Evolutionary conservation across 2,888 invertebrate species (phyloP).

Genomic region (Rhagonycha lutea): DNA sequence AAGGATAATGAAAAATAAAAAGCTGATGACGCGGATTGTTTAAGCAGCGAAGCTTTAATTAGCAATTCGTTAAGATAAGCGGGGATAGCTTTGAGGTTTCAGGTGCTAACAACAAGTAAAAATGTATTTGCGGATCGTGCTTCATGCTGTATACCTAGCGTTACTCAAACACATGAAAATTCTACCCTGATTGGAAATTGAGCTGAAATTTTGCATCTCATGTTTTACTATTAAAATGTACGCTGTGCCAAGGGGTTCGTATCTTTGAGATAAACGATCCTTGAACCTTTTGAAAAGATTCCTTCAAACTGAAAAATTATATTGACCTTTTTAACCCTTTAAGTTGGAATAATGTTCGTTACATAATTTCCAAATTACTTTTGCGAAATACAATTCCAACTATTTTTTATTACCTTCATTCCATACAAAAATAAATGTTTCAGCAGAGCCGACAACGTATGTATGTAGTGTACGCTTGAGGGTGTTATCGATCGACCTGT

Average conservation of each 20-base stretch:
- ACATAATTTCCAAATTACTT: not conserved
- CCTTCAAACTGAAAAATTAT: not conserved
- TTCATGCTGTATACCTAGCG: not conserved
- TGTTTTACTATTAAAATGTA: not conserved
- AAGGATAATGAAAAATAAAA: not conserved
- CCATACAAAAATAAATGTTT: not conserved
- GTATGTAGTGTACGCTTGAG: conserved; percentile 4
- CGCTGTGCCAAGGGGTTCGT: not conserved
- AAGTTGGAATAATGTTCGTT: not conserved
- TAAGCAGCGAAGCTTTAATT: not conserved
- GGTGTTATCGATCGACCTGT: conserved; percentile 21
- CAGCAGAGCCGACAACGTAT: conserved; percentile 1
- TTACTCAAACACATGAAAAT: not conserved
- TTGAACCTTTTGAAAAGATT: not conserved
- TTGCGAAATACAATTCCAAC: not conserved
- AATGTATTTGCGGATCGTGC: not conserved
- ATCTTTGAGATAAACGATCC: not conserved
- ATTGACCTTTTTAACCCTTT: not conserved
- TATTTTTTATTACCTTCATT: not conserved
- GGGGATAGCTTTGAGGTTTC: not conserved
- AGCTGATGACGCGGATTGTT: not conserved
- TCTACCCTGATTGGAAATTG: not conserved
- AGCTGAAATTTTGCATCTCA: not conserved
- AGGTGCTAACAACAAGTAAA: not conserved
- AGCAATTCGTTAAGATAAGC: not conserved